A percentile compares a stretch with the other conserved stretches of the same genome.
Evolutionary conservation across 2,797 vertebrate species (phyloP).

Genomic region (Tinamus major): DNA sequence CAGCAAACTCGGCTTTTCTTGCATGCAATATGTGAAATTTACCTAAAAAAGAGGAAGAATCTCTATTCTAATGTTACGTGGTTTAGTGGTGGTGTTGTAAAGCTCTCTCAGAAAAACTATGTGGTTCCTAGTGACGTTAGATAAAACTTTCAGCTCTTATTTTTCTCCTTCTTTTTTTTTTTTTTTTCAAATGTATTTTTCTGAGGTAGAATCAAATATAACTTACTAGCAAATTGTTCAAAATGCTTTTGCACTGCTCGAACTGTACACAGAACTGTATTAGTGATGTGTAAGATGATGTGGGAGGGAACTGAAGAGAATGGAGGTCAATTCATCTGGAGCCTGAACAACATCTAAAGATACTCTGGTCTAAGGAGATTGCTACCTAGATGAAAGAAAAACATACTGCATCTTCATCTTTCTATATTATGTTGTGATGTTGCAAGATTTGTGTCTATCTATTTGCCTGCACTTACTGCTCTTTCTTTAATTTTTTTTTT

Average conservation of each 20-base stretch:
- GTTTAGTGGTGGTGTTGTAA: not conserved
- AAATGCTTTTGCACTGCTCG: accelerated
- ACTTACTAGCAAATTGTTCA: not conserved
- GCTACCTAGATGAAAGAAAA: not conserved
- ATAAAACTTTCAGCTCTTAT: not conserved
- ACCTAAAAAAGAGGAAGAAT: not conserved
- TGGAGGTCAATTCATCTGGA: not conserved
- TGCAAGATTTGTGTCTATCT: not conserved
- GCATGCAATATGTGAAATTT: not conserved
- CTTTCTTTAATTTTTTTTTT: not conserved
- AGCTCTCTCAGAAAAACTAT: not conserved
- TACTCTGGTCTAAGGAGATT: not conserved
- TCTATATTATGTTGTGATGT: not conserved
- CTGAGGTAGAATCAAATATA: not conserved
- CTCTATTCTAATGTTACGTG: not conserved
- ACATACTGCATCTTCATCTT: accelerated
- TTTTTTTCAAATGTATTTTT: not conserved
- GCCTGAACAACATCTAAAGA: not conserved
- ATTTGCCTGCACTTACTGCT: not conserved
- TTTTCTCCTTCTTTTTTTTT: not conserved
- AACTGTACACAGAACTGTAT: accelerated
- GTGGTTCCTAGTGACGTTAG: accelerated
- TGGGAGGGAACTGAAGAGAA: not conserved
- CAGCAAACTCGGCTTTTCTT: slow-evolving; percentile 19
- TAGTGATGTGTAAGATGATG: not conserved